These are phyloP conservation scores for Phalloptychus januarius DNA, from an alignment of 2,797 vertebrate species.

Conservation along the genomic window DNA sequence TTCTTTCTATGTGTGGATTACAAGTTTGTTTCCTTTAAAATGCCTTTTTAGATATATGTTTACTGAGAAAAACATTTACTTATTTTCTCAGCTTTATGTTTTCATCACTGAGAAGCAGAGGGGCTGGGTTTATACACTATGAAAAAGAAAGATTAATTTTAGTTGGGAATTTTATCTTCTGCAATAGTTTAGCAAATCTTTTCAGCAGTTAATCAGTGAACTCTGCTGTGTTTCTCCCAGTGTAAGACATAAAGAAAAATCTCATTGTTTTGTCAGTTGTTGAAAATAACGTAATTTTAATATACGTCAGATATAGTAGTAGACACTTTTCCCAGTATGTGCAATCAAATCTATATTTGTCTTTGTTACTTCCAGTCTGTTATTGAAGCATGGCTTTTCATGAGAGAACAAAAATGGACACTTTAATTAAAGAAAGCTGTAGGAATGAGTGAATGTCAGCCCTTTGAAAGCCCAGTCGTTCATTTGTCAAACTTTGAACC, in stretches of 20 bases:
- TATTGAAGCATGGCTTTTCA: constrained; percentile 56
- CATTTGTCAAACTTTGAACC: constrained; percentile 71
- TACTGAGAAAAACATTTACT: neutral
- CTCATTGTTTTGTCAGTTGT: constrained; percentile 43
- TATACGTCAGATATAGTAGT: constrained; percentile 36
- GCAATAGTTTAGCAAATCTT: constrained; percentile 60
- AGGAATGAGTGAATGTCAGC: constrained; percentile 61
- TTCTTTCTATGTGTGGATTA: neutral
- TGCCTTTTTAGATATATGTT: neutral
- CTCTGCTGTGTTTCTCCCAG: constrained; percentile 17
- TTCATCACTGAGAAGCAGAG: constrained; percentile 58
- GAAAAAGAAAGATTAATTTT: constrained; percentile 70
- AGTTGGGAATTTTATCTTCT: constrained; percentile 56
- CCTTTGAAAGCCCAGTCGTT: constrained; percentile 64
- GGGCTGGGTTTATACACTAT: constrained; percentile 73
- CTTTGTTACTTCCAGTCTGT: constrained; percentile 54
- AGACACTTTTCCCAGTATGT: constrained; percentile 29
- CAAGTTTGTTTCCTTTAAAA: neutral
- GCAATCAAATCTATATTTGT: constrained; percentile 67
- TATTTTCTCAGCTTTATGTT: neutral
- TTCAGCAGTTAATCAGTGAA: constrained; percentile 57
- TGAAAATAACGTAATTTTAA: constrained; percentile 52
- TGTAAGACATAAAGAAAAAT: constrained; percentile 48
- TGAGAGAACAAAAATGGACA: constrained; percentile 53
- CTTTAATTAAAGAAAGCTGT: constrained; percentile 76